Conservation (phyloP, 2,113 vertebrate species). For the Atractosteus spatula region DNA sequence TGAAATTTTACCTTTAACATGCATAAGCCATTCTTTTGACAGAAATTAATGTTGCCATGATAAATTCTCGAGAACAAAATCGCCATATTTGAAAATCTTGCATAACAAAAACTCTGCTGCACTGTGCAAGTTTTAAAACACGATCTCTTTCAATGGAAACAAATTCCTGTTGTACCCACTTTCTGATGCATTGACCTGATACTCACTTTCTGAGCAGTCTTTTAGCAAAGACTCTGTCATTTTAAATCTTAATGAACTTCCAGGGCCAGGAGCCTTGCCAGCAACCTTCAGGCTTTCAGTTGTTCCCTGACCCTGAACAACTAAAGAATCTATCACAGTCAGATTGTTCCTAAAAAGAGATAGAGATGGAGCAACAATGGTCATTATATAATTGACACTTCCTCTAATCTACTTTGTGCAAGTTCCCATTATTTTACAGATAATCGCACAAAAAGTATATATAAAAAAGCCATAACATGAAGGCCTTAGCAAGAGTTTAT, state of each 20-base stretch:
- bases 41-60: background rate
- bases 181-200: background rate
- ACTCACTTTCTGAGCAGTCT: conserved; percentile 95
- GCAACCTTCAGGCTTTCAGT: conserved; percentile 86
- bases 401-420: too few species aligned
- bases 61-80: too few species aligned
- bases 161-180: too few species aligned
- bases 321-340: conserved; percentile 85
- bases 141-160: too few species aligned
- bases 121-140: too few species aligned
- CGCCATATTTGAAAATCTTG: too few species aligned
- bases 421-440: background rate
- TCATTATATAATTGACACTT: too few species aligned
- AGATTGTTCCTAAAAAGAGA: conserved; percentile 84
- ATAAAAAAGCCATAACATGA: background rate
- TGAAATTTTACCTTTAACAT: background rate
- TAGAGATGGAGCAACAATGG: background rate
- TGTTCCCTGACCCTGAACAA: conserved; percentile 88
- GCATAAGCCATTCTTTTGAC: background rate
- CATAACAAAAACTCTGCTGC: too few species aligned
- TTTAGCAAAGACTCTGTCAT: conserved; percentile 91
- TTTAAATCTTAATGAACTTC: conserved; percentile 92
- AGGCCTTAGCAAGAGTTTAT: too few species aligned
- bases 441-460: background rate
- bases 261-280: conserved; percentile 83